Conservation (phyloP, 2,797 vertebrate genomes). For the Chrysocyon brachyurus region DNA sequence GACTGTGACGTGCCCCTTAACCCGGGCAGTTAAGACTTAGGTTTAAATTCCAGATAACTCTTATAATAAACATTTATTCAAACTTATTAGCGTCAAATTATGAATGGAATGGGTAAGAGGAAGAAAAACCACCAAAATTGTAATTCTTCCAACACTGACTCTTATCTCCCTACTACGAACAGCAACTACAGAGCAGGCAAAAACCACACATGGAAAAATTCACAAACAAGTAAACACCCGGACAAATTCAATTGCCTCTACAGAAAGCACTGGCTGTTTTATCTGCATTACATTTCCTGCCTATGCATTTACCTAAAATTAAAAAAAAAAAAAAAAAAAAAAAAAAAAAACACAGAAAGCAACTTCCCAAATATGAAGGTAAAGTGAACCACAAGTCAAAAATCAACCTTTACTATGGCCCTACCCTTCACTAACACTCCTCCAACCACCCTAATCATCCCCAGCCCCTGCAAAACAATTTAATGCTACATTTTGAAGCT, state of each 20-base stretch:
- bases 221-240: slow-evolving; percentile 11
- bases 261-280: background rate
- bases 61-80: slow-evolving; percentile 42
- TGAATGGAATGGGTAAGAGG: slow-evolving; percentile 7
- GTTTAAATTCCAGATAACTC: slow-evolving; percentile 44
- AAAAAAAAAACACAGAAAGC: background rate
- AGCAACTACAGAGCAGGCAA: background rate
- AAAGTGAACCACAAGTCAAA: slow-evolving; percentile 37
- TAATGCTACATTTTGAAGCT: background rate
- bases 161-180: background rate
- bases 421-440: background rate
- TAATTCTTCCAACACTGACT: background rate
- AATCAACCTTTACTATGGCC: background rate
- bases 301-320: background rate
- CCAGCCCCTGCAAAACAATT: background rate
- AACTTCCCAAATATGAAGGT: background rate
- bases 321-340: background rate
- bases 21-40: slow-evolving; percentile 8
- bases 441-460: background rate
- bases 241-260: slow-evolving; percentile 28
- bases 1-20: slow-evolving; percentile 38
- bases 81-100: slow-evolving; percentile 47
- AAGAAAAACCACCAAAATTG: slow-evolving; percentile 9
- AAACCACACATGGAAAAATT: background rate
- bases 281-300: background rate